Evolutionary conservation across 2,888 invertebrate genomes (phyloP), one percentile per base, ranked within the genome.

Genomic region (Anarsia innoxiella): DNA sequence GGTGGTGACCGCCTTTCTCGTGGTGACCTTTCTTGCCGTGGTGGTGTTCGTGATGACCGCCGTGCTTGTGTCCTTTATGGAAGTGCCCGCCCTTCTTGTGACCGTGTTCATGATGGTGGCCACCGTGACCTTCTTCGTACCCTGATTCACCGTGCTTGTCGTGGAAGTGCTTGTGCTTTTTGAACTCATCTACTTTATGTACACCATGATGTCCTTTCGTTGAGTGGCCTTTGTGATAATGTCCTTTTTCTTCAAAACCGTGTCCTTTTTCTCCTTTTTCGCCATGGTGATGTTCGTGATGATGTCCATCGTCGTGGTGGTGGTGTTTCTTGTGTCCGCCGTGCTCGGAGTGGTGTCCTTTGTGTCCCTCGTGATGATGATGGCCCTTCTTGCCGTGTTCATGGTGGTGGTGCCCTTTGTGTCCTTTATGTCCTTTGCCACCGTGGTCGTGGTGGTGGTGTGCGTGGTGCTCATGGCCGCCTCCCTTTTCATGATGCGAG

Each of bases 151-250:
- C 93, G 53, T 92, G 90, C 67, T 93, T 93, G 53, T 94, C 92
- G 68, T 90, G 93, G 88, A 92, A 93, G 66, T 94, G 92, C 57
- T 93, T 93, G 56, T 93, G 89, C 65, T 94, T 94, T 65, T 93
- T 92, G 75, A 89, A 93, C 67, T 94, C 94, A 69, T 94, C 92
- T 66, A 92, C 65, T 67, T 94, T 94, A 75, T 94, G 93, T 1
- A 93, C 88, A 48, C 93, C 91, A 62, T 94, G 94, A 54, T 93
- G 92, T 33, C 94, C 93, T 66, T 94, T 92, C 41, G 93, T 94
- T 53, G 90, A 91, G 75, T 94, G 93, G 0, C 94, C 94, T 58
- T 94, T 94, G 48, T 92, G 91, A 72, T 90, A 93, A 48, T 89
- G 88, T 19, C 93, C 93, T 33, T 82, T 80, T 47, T 82, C 84